Evolutionary conservation across 1,140 invertebrate genomes (phyloP), one percentile per base, ranked within the genome.

Genomic region (Atta texana): DNA sequence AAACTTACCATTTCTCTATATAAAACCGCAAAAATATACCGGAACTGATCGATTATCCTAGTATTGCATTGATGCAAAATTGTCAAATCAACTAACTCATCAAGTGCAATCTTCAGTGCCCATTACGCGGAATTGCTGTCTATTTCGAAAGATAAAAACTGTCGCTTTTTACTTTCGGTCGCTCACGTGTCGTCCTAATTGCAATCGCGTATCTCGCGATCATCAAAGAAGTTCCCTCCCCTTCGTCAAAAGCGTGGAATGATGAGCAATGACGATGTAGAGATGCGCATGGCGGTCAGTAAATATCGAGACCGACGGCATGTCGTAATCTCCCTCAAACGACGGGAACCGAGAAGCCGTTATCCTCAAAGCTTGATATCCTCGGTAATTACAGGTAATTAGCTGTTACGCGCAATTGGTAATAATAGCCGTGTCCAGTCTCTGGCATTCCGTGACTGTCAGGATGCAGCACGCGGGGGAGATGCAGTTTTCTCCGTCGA

Each of bases 361-460:
- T 91, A 91, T 91, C 86, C 88, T 87, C 85, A 91, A 89, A 88
- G 87, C 89, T 91, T 91, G 88, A 91, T 91, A 85, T 90, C 87
- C 88, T 68, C 18, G 66, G 72, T 74, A 91, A 91, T 92, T 91
- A 91, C 88, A 81, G 88, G 85, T 91, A 92, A 92, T 92, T 91
- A 92, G 87, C 77, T 81, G 86, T 90, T 90, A 84, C 91, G 87
- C 88, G 84, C 91, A 91, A 90, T 90, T 90, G 89, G 80, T 91
- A 91, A 88, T 91, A 89, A 91, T 90, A 89, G 85, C 77, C 76
- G 77, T 82, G 82, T 77, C 28, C 68, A 51, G 39, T 89, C 57
- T 81, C 71, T 44, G 39, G 44, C 55, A 61, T 61, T 75, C 81
- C 39, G 34, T 76, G 55, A 34, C 18, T 12, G 71, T 39, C 10